A percentile compares a stretch with the other conserved stretches of the same genome.
These are phyloP conservation scores for Rachycentron canadum DNA, from an alignment of 2,797 vertebrate species.

Conservation along the genomic window DNA sequence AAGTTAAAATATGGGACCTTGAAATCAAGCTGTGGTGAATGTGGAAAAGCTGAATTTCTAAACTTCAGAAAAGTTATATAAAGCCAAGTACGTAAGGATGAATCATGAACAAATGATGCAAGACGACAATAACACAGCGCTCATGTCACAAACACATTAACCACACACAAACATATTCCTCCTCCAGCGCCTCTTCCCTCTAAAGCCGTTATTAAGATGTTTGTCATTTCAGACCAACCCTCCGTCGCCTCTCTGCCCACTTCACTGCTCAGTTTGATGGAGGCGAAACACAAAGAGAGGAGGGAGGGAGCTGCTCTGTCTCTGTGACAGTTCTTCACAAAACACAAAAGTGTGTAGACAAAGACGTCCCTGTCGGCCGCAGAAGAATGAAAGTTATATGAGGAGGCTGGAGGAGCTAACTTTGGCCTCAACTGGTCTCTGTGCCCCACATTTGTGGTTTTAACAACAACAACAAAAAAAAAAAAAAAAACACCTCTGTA, in stretches of 20 bases:
- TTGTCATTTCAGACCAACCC: slow-evolving; percentile 63
- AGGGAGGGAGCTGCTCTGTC: slow-evolving; percentile 13
- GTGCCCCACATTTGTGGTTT: too few species aligned
- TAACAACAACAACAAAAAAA: too few species aligned
- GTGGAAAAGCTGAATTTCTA: too few species aligned
- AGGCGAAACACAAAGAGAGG: slow-evolving; percentile 39
- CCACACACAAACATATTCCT: slow-evolving; percentile 44
- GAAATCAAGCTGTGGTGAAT: too few species aligned
- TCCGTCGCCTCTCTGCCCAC: slow-evolving; percentile 58
- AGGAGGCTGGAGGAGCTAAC: slow-evolving; percentile 26
- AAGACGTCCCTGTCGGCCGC: slow-evolving; percentile 66
- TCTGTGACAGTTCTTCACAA: slow-evolving; percentile 39
- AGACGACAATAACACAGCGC: too few species aligned
- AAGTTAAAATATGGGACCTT: too few species aligned
- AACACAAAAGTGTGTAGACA: slow-evolving; percentile 64
- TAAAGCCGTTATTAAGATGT: slow-evolving; percentile 64
- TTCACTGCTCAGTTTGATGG: slow-evolving; percentile 50
- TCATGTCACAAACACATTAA: slow-evolving; percentile 30
- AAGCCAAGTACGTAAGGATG: background rate
- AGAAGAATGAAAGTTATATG: slow-evolving; percentile 72
- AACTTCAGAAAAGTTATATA: background rate
- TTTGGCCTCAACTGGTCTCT: slow-evolving; percentile 60
- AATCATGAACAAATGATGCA: too few species aligned
- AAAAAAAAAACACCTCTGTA: too few species aligned
- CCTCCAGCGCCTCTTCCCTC: slow-evolving; percentile 23